Conservation (phyloP, 2,888 invertebrate species). For the Tetheella fluctuosa region DNA sequence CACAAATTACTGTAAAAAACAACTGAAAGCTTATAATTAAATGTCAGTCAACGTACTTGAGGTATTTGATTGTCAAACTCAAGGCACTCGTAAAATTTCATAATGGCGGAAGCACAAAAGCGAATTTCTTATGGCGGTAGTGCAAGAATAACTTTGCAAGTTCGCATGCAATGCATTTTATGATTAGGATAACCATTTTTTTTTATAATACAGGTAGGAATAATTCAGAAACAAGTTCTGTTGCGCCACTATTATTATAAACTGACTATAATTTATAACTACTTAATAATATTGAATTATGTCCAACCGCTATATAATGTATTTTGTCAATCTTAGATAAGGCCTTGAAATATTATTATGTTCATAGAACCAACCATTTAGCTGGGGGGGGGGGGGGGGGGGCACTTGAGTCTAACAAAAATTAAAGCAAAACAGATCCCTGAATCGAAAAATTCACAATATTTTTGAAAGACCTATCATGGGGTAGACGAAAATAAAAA, state of each 20-base stretch:
- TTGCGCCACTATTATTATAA: neutral
- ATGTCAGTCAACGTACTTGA: constrained; percentile 2
- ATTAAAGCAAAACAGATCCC: too few relatives aligned
- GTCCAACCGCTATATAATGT: too few relatives aligned
- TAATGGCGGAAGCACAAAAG: constrained; percentile 1
- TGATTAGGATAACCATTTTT: neutral
- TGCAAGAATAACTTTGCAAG: constrained; percentile 8
- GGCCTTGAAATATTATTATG: too few relatives aligned
- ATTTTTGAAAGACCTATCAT: too few relatives aligned
- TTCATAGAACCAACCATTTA: too few relatives aligned
- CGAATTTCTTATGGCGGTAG: neutral
- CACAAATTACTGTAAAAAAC: neutral
- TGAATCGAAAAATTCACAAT: too few relatives aligned
- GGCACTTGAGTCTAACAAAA: too few relatives aligned
- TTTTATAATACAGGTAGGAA: neutral
- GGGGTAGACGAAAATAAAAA: too few relatives aligned
- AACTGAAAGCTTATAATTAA: neutral
- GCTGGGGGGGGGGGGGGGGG: too few relatives aligned
- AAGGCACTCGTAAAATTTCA: neutral
- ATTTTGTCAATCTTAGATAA: too few relatives aligned
- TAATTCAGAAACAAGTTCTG: neutral
- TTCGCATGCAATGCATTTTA: constrained; percentile 4
- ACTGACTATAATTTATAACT: neutral
- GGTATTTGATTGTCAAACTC: neutral
- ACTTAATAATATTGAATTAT: too few relatives aligned